phyloP scores from a whole-genome alignment of 2,888 invertebrate species.

The Agonopterix heracliana region DNA sequence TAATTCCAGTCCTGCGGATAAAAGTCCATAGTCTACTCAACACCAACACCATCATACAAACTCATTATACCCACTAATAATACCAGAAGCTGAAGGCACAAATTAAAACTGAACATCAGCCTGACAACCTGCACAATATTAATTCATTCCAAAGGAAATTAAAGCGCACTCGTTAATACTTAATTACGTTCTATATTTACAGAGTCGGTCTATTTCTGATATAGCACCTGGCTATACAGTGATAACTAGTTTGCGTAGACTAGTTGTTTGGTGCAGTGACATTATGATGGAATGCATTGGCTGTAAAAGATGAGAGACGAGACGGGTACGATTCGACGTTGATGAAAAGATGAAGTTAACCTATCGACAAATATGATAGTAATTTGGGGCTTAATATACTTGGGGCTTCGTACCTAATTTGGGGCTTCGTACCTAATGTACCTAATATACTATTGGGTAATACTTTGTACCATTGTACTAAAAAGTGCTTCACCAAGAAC shows the following conservation, averaged over 20 bases:
- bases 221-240: slow-evolving; percentile 40
- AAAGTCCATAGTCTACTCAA: too few relatives aligned
- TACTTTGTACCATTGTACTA: too few relatives aligned
- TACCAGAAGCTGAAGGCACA: neutral
- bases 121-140: slow-evolving; percentile 29
- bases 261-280: slow-evolving; percentile 17
- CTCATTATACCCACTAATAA: too few relatives aligned
- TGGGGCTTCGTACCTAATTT: too few relatives aligned
- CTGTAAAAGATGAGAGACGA: neutral
- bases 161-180: slow-evolving; percentile 35
- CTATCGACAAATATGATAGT: too few relatives aligned
- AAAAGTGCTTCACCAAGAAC: too few relatives aligned
- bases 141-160: slow-evolving; percentile 42
- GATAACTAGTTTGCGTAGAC: slow-evolving; percentile 44
- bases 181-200: slow-evolving; percentile 43
- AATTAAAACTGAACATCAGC: slow-evolving; percentile 10
- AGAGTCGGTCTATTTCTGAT: slow-evolving; percentile 39
- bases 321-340: neutral
- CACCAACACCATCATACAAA: too few relatives aligned
- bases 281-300: slow-evolving; percentile 19
- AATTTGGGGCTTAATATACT: too few relatives aligned
- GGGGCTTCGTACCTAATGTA: too few relatives aligned
- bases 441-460: too few relatives aligned
- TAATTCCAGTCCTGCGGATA: too few relatives aligned
- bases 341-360: too few relatives aligned